phyloP scores from a whole-genome alignment of 2,888 invertebrate species.

The Myathropa florea region DNA sequence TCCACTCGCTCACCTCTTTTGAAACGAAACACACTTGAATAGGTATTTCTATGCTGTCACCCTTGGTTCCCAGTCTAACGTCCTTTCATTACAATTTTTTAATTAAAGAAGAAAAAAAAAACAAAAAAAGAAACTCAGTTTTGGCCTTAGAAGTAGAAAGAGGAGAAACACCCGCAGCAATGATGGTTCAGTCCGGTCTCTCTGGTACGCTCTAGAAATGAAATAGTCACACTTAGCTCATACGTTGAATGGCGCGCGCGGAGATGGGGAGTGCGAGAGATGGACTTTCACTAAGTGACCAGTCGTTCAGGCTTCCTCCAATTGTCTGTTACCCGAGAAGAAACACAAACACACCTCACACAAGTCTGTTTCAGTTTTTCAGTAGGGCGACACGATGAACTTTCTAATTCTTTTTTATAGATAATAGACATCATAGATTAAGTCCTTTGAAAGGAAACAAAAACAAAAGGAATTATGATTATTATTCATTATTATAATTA shows the following conservation, averaged over 20 bases:
- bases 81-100: slow-evolving; percentile 19
- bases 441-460: slow-evolving; percentile 66
- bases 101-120: background rate
- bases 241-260: background rate
- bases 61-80: slow-evolving; percentile 32
- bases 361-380: slow-evolving; percentile 49
- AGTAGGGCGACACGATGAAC: slow-evolving; percentile 48
- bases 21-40: slow-evolving; percentile 34
- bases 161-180: background rate
- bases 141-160: slow-evolving; percentile 39
- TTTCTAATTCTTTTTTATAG: slow-evolving; percentile 61
- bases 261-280: background rate
- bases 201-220: slow-evolving; percentile 7
- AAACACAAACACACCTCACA: slow-evolving; percentile 38
- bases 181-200: background rate
- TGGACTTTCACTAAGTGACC: background rate
- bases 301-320: slow-evolving; percentile 37
- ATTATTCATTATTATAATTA: slow-evolving; percentile 70
- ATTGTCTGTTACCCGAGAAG: slow-evolving; percentile 29
- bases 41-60: slow-evolving; percentile 28
- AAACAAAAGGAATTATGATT: slow-evolving; percentile 56
- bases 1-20: slow-evolving; percentile 8
- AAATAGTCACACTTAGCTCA: slow-evolving; percentile 13
- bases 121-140: background rate
- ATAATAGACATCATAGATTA: slow-evolving; percentile 70